A percentile compares a stretch with the other conserved stretches of the same genome.
phyloP scores from a whole-genome alignment of 2,888 invertebrate species.

The Glaucopsyche alexis region DNA sequence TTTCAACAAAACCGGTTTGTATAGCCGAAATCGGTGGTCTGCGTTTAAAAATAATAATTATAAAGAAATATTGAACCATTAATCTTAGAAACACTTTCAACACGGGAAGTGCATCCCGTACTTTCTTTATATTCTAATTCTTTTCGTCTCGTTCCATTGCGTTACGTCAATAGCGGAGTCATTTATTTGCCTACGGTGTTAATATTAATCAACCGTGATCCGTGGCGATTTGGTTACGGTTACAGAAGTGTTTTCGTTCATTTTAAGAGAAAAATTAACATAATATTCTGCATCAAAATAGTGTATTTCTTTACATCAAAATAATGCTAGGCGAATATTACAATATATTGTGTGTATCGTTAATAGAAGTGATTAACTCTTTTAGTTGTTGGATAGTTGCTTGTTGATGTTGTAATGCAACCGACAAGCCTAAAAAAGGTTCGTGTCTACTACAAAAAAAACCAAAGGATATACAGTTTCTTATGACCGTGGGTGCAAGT shows the following conservation, averaged over 20 bases:
- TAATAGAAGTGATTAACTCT: no score
- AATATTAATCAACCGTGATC: conserved; percentile 39
- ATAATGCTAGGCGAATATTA: no score
- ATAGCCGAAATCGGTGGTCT: not conserved
- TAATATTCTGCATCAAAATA: no score
- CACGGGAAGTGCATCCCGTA: conserved; percentile 20
- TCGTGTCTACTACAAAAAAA: no score
- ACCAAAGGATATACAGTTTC: no score
- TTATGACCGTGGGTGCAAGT: no score
- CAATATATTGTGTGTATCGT: no score
- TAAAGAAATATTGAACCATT: conserved; percentile 7
- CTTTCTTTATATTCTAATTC: conserved; percentile 17
- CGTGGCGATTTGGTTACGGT: conserved; percentile 33
- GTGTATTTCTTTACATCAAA: no score
- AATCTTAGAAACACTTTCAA: conserved; percentile 18
- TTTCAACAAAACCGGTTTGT: not conserved
- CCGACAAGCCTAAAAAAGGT: no score
- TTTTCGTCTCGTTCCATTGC: conserved; percentile 37
- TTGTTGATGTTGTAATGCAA: no score
- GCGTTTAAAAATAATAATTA: conserved; percentile 3
- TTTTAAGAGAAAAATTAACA: not conserved
- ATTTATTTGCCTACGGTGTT: conserved; percentile 32
- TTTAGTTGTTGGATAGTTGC: no score
- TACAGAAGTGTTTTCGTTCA: not conserved
- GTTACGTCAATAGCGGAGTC: conserved; percentile 36